phyloP scores from a whole-genome alignment of 1,140 invertebrate genomes.

The Caenorhabditis remanei region DNA sequence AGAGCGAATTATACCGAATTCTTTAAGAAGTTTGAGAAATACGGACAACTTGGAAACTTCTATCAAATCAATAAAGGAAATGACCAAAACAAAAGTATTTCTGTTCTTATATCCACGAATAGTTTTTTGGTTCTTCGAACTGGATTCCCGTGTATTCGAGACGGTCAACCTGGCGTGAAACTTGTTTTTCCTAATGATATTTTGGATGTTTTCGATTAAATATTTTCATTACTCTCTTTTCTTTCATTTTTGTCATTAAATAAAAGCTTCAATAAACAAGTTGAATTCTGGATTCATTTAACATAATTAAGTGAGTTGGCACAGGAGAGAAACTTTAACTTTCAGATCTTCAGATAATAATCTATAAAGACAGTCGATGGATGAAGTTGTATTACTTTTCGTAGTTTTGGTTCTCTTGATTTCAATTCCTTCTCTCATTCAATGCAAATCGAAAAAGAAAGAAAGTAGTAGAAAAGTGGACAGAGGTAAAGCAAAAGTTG shows the following conservation, averaged over 20 bases:
- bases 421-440: background rate
- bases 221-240: too few species aligned
- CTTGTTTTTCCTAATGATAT: background rate
- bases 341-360: too few species aligned
- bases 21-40: background rate
- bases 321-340: too few species aligned
- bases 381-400: too few species aligned
- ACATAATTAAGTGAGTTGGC: too few species aligned
- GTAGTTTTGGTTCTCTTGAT: background rate
- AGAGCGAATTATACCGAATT: background rate
- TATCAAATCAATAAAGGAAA: background rate
- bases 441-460: background rate
- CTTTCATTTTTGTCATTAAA: too few species aligned
- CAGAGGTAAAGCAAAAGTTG: background rate
- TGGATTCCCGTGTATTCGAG: background rate
- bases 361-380: too few species aligned
- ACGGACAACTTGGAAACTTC: background rate
- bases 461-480: conserved; percentile 4
- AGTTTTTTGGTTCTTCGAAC: background rate
- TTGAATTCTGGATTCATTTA: too few species aligned
- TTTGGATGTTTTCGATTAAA: background rate
- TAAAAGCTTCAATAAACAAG: too few species aligned
- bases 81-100: conserved; percentile 1
- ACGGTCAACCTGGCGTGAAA: background rate
- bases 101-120: background rate